Conservation (phyloP, 2,797 vertebrate species). For the Pseudochirops corinnae region DNA sequence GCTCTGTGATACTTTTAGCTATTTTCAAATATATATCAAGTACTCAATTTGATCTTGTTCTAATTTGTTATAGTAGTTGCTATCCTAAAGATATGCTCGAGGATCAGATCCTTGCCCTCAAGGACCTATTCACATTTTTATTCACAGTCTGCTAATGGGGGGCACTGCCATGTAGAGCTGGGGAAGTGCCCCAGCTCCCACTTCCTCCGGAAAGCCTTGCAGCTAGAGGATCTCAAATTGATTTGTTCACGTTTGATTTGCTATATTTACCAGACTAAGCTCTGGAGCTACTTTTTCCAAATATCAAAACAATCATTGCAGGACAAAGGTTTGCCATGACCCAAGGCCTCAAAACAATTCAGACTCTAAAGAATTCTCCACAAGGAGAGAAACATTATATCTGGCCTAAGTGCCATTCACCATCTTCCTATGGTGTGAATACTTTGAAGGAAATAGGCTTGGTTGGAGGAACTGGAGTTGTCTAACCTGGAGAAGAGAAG, state of each 20-base stretch:
- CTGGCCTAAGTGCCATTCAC: not conserved
- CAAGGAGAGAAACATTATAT: not conserved
- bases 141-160: not conserved
- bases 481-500: not conserved
- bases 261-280: not conserved
- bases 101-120: not conserved
- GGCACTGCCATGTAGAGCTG: not conserved
- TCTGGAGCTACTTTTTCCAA: conserved; percentile 52
- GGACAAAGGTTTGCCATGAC: conserved; percentile 16
- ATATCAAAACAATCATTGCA: conserved; percentile 30
- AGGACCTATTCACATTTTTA: not conserved
- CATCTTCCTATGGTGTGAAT: not conserved
- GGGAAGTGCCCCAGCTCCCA: not conserved
- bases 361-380: not conserved
- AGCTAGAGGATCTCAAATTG: conserved; percentile 18
- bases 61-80: not conserved
- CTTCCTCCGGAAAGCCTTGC: not conserved
- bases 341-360: conserved; percentile 29
- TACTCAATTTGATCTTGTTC: not conserved
- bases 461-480: not conserved
- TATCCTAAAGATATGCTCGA: not conserved
- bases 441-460: not conserved
- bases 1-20: not conserved
- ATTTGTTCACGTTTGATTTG: conserved; percentile 14
- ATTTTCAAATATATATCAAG: not conserved